A percentile compares a stretch with the other conserved stretches of the same genome.
phyloP scores from a whole-genome alignment of 2,113 vertebrate genomes.

The Numenius arquata region DNA sequence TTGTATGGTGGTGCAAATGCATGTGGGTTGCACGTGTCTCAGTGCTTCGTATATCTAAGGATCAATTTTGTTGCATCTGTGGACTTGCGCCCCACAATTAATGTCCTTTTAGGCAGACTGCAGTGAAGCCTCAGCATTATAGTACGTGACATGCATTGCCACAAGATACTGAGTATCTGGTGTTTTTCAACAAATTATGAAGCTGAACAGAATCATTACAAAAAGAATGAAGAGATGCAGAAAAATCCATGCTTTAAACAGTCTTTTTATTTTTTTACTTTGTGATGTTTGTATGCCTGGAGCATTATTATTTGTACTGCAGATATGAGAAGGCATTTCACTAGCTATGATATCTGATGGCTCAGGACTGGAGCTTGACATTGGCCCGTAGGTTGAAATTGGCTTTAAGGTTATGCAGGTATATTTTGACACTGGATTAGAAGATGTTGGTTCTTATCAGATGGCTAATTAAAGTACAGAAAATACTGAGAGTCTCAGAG shows the following conservation, averaged over 20 bases:
- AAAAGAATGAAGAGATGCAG: background rate
- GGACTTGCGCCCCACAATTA: background rate
- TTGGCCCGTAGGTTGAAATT: background rate
- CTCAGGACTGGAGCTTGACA: background rate
- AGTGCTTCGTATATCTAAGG: too few relatives aligned
- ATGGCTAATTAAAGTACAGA: background rate
- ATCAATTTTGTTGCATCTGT: background rate
- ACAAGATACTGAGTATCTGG: background rate
- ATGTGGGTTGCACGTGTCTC: accelerated
- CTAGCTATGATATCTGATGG: background rate
- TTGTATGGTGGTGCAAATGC: background rate
- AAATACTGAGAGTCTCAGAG: background rate
- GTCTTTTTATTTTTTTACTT: background rate
- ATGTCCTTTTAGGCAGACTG: background rate
- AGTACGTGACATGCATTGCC: background rate
- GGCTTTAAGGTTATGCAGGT: background rate
- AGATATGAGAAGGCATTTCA: background rate
- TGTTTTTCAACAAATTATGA: background rate
- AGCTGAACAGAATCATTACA: background rate
- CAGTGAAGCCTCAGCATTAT: background rate
- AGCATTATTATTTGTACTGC: background rate
- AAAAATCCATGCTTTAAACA: background rate
- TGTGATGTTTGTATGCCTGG: background rate
- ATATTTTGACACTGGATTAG: background rate
- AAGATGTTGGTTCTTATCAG: background rate